Base-by-base conservation (phyloP, 2,113 vertebrate species). In the Arothron firmamentum region DNA sequence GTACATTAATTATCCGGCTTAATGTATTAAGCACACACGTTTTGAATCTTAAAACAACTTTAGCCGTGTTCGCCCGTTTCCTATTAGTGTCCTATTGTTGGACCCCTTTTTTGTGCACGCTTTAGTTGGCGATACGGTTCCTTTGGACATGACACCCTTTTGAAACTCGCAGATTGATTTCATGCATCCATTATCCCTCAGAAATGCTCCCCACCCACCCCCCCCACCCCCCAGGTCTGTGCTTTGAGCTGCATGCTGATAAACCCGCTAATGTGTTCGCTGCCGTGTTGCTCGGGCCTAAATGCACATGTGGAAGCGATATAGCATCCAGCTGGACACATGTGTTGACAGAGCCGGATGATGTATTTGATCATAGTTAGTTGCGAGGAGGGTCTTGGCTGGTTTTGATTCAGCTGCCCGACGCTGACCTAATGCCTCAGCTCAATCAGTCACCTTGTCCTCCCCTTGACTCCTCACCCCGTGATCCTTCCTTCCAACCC, bases 361-460 rank as follows among this genome's bases (percentile, higher is more conserved):
- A 85, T 85, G 74, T 80, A 86, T 87, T 86, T 82, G 78, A 83
- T 87, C 75, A 62, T 83, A 74, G 82, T 82, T 86, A 82, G 81
- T 74, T 54, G 75, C 62, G 81, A 77, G 79, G 65, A 83, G 71
- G 60, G 59, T 77, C 65, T 70, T 21, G 76, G 75, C 72, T 69
- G 57, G 56, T 75, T 83, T 87, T 84, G 87, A 88, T 87, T 82
- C 78, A 84, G 85, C 85, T 71, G 78, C 66, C 72, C 56, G 55
- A 68, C 65, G 49, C 75, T 90, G 88, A 91, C 89, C 89, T 84
- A 77, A 79, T 83, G 82, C 86, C 87, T 88, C 18, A 1, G 63
- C 82, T 72, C 87, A 83, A 91, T 90, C 87, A 80, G 70, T 90
- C 89, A 90, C 85, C 80, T 88, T 90, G 89, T 86, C 88, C 89